Percentiles rank a stretch among this genome's conserved stretches.
Conservation (phyloP, 2,888 invertebrate genomes). For the Habroteleia sp. region DNA sequence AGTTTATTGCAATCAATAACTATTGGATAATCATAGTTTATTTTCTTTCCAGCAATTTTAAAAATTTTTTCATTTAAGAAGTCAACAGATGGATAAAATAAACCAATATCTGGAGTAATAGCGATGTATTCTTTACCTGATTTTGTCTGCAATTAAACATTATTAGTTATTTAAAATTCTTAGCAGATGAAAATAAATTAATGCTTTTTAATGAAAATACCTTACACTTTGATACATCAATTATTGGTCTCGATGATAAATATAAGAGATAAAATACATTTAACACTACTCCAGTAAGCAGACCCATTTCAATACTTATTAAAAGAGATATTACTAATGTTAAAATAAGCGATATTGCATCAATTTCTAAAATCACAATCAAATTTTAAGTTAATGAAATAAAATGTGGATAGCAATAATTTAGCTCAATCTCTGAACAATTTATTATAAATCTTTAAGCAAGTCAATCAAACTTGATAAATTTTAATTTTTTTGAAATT, state of each 20-base stretch:
- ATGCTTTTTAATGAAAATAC: constrained; percentile 22
- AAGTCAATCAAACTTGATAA: no score
- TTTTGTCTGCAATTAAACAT: constrained; percentile 76
- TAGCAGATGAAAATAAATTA: constrained; percentile 4
- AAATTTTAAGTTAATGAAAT: no score
- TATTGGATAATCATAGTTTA: constrained; percentile 82
- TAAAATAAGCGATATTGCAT: constrained; percentile 85
- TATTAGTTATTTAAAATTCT: background rate
- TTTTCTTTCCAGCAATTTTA: constrained; percentile 81
- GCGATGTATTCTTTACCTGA: constrained; percentile 83
- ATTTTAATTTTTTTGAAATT: constrained; percentile 7
- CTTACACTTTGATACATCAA: constrained; percentile 75
- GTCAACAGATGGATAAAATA: constrained; percentile 88
- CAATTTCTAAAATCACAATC: constrained; percentile 80
- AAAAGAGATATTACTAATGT: constrained; percentile 87
- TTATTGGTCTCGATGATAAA: constrained; percentile 85
- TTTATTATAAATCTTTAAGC: no score
- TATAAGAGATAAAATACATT: constrained; percentile 86
- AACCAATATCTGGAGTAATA: constrained; percentile 85
- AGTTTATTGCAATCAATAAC: constrained; percentile 86
- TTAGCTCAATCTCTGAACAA: no score
- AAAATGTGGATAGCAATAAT: no score
- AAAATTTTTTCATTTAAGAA: constrained; percentile 83
- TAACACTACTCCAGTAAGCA: constrained; percentile 86
- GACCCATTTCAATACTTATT: constrained; percentile 89